phyloP scores from a whole-genome alignment of 2,113 vertebrate genomes.

The Pampusana beccarii region DNA sequence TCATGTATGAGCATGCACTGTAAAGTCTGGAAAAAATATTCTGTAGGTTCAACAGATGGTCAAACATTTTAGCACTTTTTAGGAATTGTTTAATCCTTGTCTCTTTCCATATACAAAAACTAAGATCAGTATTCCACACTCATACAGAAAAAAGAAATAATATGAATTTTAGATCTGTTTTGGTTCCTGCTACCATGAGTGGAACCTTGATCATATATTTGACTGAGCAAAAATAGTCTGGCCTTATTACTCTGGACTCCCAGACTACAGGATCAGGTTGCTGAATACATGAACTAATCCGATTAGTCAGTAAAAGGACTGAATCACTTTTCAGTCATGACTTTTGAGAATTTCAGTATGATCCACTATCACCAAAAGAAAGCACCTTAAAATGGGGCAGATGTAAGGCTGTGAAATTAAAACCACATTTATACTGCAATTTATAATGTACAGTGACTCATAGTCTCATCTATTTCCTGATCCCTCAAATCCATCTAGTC shows the following conservation, averaged over 20 bases:
- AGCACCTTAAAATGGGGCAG: not conserved
- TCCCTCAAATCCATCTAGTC: not conserved
- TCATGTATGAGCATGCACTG: not conserved
- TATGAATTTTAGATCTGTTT: not conserved
- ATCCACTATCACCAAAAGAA: not conserved
- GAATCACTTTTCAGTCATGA: not conserved
- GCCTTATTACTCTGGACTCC: not conserved
- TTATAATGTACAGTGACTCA: not conserved
- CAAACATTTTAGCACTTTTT: not conserved
- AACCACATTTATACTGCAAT: not conserved
- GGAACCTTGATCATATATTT: not conserved
- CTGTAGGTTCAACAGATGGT: not conserved
- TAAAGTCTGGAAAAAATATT: not conserved
- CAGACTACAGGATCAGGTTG: not conserved
- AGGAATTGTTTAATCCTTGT: not conserved
- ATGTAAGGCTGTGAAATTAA: constrained; percentile 11
- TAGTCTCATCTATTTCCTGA: not conserved
- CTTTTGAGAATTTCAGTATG: not conserved
- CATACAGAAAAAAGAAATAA: not conserved
- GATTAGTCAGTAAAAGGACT: not conserved
- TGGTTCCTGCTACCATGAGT: not conserved
- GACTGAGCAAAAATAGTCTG: not conserved
- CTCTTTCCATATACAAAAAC: not conserved
- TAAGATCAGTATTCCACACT: not conserved
- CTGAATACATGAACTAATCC: not conserved